Conservation (phyloP, 2,888 invertebrate genomes). For the Lottia scabra region DNA sequence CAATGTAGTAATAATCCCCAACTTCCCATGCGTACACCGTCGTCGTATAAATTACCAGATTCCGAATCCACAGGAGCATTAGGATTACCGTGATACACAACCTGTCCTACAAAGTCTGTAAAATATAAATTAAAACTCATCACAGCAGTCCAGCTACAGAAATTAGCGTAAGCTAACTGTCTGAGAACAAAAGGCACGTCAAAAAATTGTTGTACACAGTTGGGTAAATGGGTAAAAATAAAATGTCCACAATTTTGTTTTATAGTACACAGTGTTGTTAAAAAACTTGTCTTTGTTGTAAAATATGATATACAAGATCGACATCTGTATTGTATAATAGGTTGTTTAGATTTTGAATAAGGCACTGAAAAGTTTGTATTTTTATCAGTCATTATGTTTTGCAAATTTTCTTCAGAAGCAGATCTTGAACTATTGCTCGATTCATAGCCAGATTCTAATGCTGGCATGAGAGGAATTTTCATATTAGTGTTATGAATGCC, state of each 20-base stretch:
- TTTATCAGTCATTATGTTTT: background rate
- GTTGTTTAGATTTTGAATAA: background rate
- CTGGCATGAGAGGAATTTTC: slow-evolving; percentile 16
- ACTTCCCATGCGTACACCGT: slow-evolving; percentile 94
- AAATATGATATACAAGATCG: slow-evolving; percentile 17
- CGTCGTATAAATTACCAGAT: slow-evolving; percentile 77
- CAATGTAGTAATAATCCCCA: slow-evolving; percentile 97
- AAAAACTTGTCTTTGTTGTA: background rate
- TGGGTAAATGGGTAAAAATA: slow-evolving; percentile 39
- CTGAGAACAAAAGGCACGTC: slow-evolving; percentile 87
- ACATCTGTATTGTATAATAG: background rate
- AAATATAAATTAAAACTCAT: slow-evolving; percentile 97
- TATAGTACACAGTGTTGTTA: slow-evolving; percentile 6
- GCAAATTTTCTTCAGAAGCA: slow-evolving; percentile 8
- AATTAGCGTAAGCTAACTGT: slow-evolving; percentile 89
- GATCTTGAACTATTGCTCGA: slow-evolving; percentile 44
- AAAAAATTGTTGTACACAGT: slow-evolving; percentile 48
- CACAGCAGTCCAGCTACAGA: slow-evolving; percentile 98
- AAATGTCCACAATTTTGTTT: background rate
- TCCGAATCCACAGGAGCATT: slow-evolving; percentile 58
- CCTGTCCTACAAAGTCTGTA: slow-evolving; percentile 94
- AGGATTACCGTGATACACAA: slow-evolving; percentile 90
- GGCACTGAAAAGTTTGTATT: background rate
- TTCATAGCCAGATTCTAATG: slow-evolving; percentile 58
- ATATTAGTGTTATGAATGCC: background rate